Percentiles rank a stretch among this genome's conserved stretches.
Conservation (phyloP, 2,888 invertebrate genomes). For the Vannuccia rotundouncinata region DNA sequence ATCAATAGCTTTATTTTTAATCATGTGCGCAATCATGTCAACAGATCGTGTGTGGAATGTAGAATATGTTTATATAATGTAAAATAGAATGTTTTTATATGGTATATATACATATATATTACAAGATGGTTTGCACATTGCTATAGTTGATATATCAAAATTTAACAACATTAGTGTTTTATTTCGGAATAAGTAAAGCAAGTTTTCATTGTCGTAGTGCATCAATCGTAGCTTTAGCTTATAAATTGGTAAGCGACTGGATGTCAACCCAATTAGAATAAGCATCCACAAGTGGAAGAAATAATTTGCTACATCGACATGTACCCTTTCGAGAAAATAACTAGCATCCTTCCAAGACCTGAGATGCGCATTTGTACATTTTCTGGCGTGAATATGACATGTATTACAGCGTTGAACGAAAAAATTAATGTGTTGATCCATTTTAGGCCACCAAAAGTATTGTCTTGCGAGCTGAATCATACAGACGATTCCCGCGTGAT, state of each 20-base stretch:
- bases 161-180: no score
- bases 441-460: constrained; percentile 35
- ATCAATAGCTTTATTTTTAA: no score
- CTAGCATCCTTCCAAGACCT: constrained; percentile 30
- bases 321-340: constrained; percentile 31
- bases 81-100: no score
- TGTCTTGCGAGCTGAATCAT: constrained; percentile 34
- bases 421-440: constrained; percentile 22
- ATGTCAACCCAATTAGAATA: constrained; percentile 34
- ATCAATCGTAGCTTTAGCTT: neutral
- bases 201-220: constrained; percentile 5
- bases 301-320: constrained; percentile 27
- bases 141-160: no score
- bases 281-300: constrained; percentile 18
- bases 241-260: neutral
- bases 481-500: constrained; percentile 33
- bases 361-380: constrained; percentile 26
- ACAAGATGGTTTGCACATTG: no score
- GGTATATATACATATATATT: no score
- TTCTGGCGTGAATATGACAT: constrained; percentile 33
- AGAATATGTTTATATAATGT: no score
- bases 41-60: no score
- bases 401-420: no score
- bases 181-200: no score
- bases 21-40: no score